These are phyloP conservation scores for Tinea pellionella DNA, from an alignment of 2,888 invertebrate genomes.

Conservation along the genomic window DNA sequence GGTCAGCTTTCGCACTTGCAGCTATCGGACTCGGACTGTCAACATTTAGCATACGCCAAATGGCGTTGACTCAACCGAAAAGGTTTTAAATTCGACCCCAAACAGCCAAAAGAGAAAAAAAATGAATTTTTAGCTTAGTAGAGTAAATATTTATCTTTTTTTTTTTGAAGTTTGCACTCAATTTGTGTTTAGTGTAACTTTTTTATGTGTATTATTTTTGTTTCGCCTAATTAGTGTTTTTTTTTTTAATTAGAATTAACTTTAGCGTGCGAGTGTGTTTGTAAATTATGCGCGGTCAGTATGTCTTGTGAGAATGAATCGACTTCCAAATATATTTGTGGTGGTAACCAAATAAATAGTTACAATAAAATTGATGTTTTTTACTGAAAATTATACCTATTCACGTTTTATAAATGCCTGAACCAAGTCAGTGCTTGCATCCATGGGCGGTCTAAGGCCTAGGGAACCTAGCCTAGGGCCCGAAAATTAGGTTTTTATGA, in stretches of 20 bases:
- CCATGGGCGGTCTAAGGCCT: too few relatives aligned
- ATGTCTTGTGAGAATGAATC: background rate
- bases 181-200: background rate
- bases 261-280: background rate
- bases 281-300: background rate
- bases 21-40: slow-evolving; percentile 70
- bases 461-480: too few relatives aligned
- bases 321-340: slow-evolving; percentile 26
- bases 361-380: background rate
- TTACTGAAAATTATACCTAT: background rate
- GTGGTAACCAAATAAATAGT: slow-evolving; percentile 53
- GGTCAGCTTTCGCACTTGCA: slow-evolving; percentile 69
- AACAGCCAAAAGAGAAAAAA: background rate
- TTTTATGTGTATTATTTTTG: background rate
- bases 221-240: background rate
- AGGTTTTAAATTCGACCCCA: slow-evolving; percentile 33
- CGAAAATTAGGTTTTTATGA: too few relatives aligned
- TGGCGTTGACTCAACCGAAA: slow-evolving; percentile 60
- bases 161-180: background rate
- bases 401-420: too few relatives aligned
- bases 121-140: background rate
- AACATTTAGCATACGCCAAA: slow-evolving; percentile 73
- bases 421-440: too few relatives aligned
- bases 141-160: background rate
- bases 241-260: background rate